These are phyloP conservation scores for Drosophila willistoni DNA, from an alignment of 1,140 invertebrate species.

Conservation along the genomic window DNA sequence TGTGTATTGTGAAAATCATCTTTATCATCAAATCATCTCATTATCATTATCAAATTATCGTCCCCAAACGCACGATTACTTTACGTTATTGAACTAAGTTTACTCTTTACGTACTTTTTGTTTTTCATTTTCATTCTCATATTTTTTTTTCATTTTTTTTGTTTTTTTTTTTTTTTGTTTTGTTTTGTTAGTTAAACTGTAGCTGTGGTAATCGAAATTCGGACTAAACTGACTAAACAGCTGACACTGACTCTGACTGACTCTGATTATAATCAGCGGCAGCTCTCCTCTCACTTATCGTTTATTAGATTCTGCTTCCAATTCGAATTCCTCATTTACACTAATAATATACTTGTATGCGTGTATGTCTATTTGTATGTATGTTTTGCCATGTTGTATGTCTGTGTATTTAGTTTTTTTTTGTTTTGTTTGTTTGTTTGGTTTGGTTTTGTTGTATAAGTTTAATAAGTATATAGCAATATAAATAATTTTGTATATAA, in stretches of 20 bases:
- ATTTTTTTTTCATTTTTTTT: not conserved
- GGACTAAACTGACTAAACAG: slow-evolving; percentile 57
- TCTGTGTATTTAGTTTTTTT: slow-evolving; percentile 41
- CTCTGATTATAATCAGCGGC: slow-evolving; percentile 47
- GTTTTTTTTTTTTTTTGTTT: slow-evolving; percentile 4
- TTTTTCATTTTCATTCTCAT: slow-evolving; percentile 9
- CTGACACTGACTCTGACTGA: slow-evolving; percentile 32
- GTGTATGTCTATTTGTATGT: slow-evolving; percentile 48
- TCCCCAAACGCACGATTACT: slow-evolving; percentile 16
- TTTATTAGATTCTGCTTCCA: slow-evolving; percentile 42
- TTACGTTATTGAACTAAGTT: slow-evolving; percentile 62
- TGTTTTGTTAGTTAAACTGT: slow-evolving; percentile 45
- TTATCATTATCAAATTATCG: slow-evolving; percentile 19
- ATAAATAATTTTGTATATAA: slow-evolving; percentile 81
- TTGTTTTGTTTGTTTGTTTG: slow-evolving; percentile 36
- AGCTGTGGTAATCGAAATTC: slow-evolving; percentile 59
- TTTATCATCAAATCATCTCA: slow-evolving; percentile 14
- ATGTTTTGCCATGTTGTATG: slow-evolving; percentile 48
- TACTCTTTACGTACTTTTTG: slow-evolving; percentile 63
- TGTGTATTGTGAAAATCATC: slow-evolving; percentile 11
- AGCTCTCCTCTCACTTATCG: slow-evolving; percentile 35
- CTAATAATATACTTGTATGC: slow-evolving; percentile 75
- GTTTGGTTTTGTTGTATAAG: slow-evolving; percentile 74
- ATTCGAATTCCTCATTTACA: slow-evolving; percentile 69
- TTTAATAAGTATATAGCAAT: slow-evolving; percentile 81